These are phyloP conservation scores for Thera britannica DNA, from an alignment of 2,888 invertebrate genomes.

Conservation along the genomic window DNA sequence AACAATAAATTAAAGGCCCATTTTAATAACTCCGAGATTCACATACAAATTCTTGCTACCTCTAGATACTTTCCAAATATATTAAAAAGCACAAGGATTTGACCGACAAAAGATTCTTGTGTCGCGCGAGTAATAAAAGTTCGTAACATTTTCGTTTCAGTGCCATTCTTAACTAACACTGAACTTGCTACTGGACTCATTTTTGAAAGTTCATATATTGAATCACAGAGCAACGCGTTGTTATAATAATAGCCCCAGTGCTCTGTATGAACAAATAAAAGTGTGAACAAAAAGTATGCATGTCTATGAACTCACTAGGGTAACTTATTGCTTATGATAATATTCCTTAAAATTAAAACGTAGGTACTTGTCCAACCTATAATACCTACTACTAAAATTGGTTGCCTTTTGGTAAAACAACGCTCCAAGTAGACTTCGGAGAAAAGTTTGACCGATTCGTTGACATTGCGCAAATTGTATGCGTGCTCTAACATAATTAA, in stretches of 20 bases:
- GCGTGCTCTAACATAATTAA: conserved; percentile 9
- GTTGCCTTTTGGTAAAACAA: too few species aligned
- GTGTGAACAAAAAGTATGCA: neutral
- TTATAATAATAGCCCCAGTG: neutral
- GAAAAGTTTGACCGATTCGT: neutral
- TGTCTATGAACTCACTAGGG: too few species aligned
- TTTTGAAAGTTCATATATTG: conserved; percentile 77
- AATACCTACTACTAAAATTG: too few species aligned
- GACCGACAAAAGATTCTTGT: conserved; percentile 13
- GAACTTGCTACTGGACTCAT: conserved; percentile 60
- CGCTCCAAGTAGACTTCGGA: too few species aligned
- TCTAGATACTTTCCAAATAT: too few species aligned
- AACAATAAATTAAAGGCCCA: too few species aligned
- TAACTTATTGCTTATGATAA: too few species aligned
- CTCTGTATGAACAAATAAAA: too few species aligned
- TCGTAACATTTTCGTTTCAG: conserved; percentile 24
- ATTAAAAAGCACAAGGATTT: neutral
- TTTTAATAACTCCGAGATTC: too few species aligned
- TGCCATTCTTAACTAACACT: conserved; percentile 44
- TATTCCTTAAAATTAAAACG: too few species aligned
- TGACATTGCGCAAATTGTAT: neutral
- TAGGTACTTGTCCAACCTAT: too few species aligned
- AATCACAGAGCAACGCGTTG: conserved; percentile 9
- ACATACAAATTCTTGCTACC: too few species aligned
- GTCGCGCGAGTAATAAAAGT: conserved; percentile 9